phyloP scores from a whole-genome alignment of 2,888 invertebrate species.

The Fragum fragum region DNA sequence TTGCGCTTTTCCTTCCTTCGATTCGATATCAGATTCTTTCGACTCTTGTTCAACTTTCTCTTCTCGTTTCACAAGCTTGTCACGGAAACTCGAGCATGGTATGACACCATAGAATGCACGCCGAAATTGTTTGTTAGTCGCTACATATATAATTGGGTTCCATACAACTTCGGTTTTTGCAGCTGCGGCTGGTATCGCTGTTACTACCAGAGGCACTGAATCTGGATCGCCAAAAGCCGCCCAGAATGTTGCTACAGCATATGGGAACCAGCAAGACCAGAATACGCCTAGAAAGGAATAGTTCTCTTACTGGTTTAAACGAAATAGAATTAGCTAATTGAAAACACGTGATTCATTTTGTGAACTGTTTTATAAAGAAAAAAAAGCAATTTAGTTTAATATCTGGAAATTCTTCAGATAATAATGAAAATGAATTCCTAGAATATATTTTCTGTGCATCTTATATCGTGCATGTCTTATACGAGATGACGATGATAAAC shows the following conservation, averaged over 20 bases:
- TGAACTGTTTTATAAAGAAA: too few species aligned
- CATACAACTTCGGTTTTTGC: slow-evolving; percentile 49
- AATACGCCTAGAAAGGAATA: slow-evolving; percentile 13
- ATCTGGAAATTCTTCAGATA: too few species aligned
- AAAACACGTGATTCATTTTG: too few species aligned
- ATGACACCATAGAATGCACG: slow-evolving; percentile 24
- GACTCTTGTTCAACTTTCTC: slow-evolving; percentile 4
- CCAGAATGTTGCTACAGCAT: slow-evolving; percentile 37
- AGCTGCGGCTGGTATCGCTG: slow-evolving; percentile 36
- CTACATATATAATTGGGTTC: slow-evolving; percentile 48
- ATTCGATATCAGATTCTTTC: not conserved
- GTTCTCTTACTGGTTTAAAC: too few species aligned
- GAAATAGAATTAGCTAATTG: too few species aligned
- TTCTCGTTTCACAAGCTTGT: not conserved
- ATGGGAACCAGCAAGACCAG: slow-evolving; percentile 38
- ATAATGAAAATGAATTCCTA: too few species aligned
- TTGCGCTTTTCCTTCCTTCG: not conserved
- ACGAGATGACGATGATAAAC: too few species aligned
- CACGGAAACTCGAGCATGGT: slow-evolving; percentile 18
- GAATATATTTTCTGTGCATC: too few species aligned
- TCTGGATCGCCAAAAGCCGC: slow-evolving; percentile 32
- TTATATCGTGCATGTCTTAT: too few species aligned
- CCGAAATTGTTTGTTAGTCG: slow-evolving; percentile 37
- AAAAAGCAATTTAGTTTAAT: too few species aligned
- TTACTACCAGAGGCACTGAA: slow-evolving; percentile 22